Percentiles rank a stretch among this genome's conserved stretches.
phyloP scores from a whole-genome alignment of 2,888 invertebrate species.

The Thysanoteuthis rhombus region DNA sequence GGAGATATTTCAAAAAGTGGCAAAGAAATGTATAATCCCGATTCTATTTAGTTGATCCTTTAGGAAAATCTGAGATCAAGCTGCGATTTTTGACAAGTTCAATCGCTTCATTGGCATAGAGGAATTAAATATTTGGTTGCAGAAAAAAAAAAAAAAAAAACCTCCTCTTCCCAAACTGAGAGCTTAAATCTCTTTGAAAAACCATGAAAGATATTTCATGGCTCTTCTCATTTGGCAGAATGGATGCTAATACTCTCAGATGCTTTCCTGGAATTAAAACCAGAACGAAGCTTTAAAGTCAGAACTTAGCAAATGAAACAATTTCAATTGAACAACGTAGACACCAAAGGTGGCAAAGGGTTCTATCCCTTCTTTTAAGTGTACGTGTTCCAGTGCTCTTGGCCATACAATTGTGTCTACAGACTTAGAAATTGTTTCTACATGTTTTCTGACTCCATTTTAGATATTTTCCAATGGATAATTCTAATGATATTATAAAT shows the following conservation, averaged over 20 bases:
- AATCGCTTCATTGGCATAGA: not conserved
- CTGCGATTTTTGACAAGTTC: not conserved
- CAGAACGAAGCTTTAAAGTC: too few relatives aligned
- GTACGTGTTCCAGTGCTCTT: too few relatives aligned
- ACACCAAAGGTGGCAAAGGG: too few relatives aligned
- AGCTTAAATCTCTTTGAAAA: not conserved
- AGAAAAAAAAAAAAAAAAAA: not conserved
- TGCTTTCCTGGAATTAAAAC: too few relatives aligned
- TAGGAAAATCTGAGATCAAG: not conserved
- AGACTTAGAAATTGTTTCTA: too few relatives aligned
- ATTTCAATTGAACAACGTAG: too few relatives aligned
- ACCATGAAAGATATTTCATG: not conserved
- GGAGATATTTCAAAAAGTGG: not conserved
- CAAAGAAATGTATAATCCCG: not conserved
- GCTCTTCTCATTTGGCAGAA: not conserved
- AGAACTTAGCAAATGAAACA: too few relatives aligned
- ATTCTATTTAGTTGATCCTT: not conserved
- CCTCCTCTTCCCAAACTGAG: not conserved
- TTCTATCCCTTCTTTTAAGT: too few relatives aligned
- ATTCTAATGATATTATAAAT: too few relatives aligned
- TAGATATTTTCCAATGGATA: too few relatives aligned
- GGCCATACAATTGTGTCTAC: too few relatives aligned
- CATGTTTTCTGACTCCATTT: too few relatives aligned
- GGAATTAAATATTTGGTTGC: not conserved
- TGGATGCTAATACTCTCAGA: not conserved